Base-by-base conservation (phyloP, 2,113 vertebrate species). In the Nerophis lumbriciformis region DNA sequence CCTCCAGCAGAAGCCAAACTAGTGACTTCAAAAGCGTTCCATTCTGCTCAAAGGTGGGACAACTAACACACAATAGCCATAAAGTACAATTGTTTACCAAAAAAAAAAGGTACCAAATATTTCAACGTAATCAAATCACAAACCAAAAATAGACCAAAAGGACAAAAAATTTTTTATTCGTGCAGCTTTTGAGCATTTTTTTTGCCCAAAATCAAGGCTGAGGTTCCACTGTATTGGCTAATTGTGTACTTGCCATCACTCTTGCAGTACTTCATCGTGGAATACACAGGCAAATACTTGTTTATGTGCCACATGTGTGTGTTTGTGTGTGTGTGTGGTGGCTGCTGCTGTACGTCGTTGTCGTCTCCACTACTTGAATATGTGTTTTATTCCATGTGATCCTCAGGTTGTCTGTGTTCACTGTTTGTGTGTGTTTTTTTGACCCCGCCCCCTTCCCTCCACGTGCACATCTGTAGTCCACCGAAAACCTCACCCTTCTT, bases 281-380 rank as follows among this genome's bases (percentile, higher is more conserved):
- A 94, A 95, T 96, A 94, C 89, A 81, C 87, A 92, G 91, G 81
- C 85, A 88, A 89, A 73, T 63, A 60, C 45, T 45, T 87, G 42
- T 45, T 45, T 45, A 45, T 89, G 88, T 93, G 90, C 91, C 87
- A 90, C 89, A 11, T 39, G 38, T 39, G 4, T 39, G 38, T 89
- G 93, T 93, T 87, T 92, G 72, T 95, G 85, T 93, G 65, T 65
- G 89, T 88, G 90, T 87, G 90, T 89, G 86, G 19, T 19, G 19
- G 88, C 92, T 82, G 90, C 93, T 88, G 90, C 95, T 97, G 94
- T 93, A 95, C 91, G 72, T 90, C 91, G 90, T 90, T 88, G 91
- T 93, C 93, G 78, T 91, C 92, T 93, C 94, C 73, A 93, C 93
- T 95, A 96, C 95, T 97, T 97, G 94, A 97, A 96, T 92, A 92